Percentiles rank a stretch among this genome's conserved stretches.
Evolutionary conservation across 2,113 vertebrate genomes (phyloP).

Genomic region (Axis porcinus): DNA sequence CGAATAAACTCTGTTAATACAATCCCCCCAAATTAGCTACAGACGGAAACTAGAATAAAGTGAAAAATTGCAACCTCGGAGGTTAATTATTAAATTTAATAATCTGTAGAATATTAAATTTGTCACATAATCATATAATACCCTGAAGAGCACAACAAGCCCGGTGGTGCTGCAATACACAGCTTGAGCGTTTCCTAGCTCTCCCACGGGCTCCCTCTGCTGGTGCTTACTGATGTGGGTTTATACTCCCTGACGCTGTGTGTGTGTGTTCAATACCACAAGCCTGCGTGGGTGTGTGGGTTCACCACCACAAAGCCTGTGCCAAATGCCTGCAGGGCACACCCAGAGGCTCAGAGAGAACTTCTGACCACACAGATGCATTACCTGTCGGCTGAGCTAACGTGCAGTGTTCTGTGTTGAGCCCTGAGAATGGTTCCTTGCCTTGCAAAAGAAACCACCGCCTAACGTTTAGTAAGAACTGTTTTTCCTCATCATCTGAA

Average conservation of each 20-base stretch:
- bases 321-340: neutral
- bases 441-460: neutral
- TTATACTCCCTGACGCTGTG: neutral
- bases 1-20: neutral
- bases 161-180: fast-evolving
- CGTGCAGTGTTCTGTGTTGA: neutral
- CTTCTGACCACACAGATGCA: neutral
- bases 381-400: neutral
- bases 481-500: neutral
- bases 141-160: neutral
- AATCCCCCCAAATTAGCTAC: neutral
- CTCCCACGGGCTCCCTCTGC: conserved; percentile 50
- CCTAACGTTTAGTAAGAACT: neutral
- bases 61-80: neutral
- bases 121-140: neutral
- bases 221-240: neutral
- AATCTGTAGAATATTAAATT: neutral
- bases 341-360: neutral
- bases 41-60: neutral
- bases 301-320: neutral
- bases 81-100: neutral
- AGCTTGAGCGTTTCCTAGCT: neutral
- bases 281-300: neutral
- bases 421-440: neutral
- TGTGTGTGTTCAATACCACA: neutral